Percentiles rank a stretch among this genome's conserved stretches.
These are phyloP conservation scores for Pantelozetes paolii DNA, from an alignment of 2,888 invertebrate genomes.

Conservation along the genomic window DNA sequence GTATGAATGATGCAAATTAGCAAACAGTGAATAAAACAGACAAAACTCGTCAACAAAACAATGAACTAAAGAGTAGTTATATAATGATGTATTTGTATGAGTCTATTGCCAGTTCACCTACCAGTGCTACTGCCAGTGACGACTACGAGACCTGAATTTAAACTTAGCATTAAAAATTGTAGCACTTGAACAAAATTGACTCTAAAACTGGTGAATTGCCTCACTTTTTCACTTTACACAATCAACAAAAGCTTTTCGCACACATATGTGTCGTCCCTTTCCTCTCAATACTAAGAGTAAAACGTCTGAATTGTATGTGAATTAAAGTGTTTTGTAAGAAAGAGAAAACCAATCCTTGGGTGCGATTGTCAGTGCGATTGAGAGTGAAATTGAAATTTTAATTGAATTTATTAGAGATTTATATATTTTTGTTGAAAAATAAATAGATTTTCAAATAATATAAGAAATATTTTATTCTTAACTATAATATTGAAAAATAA, in stretches of 20 bases:
- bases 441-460: too few relatives aligned
- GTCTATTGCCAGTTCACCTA: too few relatives aligned
- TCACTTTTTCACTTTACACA: neutral
- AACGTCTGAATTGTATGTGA: neutral
- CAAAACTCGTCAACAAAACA: constrained; percentile 17
- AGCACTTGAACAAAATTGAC: constrained; percentile 25
- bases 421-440: too few relatives aligned
- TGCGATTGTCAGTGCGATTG: neutral
- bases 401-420: too few relatives aligned
- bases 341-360: too few relatives aligned
- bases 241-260: neutral
- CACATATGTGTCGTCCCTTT: constrained; percentile 23
- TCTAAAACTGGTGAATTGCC: neutral
- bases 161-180: constrained; percentile 14
- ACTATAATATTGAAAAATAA: too few relatives aligned
- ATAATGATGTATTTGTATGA: constrained; percentile 22
- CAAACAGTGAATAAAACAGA: too few relatives aligned
- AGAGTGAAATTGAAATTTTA: too few relatives aligned
- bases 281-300: neutral
- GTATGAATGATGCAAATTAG: too few relatives aligned
- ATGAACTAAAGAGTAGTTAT: too few relatives aligned
- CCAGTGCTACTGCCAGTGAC: neutral
- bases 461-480: too few relatives aligned
- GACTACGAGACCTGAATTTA: constrained; percentile 11
- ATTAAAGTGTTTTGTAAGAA: constrained; percentile 9